Conservation (phyloP, 1,140 invertebrate genomes). For the Lamellibrachia luymesi region DNA sequence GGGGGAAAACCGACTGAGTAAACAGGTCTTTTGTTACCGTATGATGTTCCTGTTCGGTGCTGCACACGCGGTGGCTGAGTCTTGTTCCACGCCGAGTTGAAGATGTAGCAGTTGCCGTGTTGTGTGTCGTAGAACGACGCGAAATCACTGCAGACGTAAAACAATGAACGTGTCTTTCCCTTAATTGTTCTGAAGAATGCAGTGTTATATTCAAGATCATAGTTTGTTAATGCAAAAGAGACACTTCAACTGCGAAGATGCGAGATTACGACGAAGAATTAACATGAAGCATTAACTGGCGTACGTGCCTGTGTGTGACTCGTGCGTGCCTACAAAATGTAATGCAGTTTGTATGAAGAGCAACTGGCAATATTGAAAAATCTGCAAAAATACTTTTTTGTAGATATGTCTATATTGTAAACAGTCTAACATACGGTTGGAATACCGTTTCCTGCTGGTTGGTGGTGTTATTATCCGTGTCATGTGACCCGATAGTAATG, state of each 20-base stretch:
- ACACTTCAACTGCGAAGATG: not conserved
- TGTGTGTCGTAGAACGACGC: slow-evolving; percentile 19
- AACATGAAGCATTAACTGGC: no score
- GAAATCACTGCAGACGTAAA: slow-evolving; percentile 21
- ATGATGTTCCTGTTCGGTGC: not conserved
- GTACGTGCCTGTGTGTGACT: no score
- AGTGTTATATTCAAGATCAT: not conserved
- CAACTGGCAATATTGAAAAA: no score
- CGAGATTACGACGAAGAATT: not conserved
- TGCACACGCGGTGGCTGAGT: not conserved
- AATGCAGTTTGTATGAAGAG: no score
- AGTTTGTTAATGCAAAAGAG: not conserved
- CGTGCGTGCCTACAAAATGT: no score
- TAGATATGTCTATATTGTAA: no score
- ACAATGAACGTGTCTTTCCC: not conserved
- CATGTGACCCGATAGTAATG: no score
- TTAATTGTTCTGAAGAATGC: not conserved
- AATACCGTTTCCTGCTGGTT: no score
- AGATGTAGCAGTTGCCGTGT: slow-evolving; percentile 30
- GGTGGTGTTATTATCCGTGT: no score
- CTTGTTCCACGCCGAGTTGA: slow-evolving; percentile 29
- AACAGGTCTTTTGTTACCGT: not conserved
- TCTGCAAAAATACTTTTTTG: no score
- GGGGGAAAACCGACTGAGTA: not conserved
- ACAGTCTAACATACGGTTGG: no score